Evolutionary conservation across 2,113 vertebrate species (phyloP).

Genomic region (Larimichthys crocea): DNA sequence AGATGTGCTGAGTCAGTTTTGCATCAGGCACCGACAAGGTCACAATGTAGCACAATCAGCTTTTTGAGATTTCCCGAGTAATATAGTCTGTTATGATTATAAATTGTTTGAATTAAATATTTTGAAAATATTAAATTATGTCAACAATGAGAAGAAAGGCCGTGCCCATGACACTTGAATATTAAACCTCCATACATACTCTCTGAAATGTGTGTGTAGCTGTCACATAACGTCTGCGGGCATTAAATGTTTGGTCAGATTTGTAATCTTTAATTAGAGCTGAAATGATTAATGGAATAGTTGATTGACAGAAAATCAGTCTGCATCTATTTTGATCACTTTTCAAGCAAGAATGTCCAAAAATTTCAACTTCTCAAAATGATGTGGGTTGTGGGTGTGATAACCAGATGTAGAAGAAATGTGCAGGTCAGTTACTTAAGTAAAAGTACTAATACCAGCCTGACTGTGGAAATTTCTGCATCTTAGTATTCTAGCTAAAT

Average conservation of each 20-base stretch:
- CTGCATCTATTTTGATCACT: neutral
- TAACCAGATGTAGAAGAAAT: too few species aligned
- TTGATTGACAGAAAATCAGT: neutral
- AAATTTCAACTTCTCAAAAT: too few species aligned
- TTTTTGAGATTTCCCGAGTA: conserved; percentile 6
- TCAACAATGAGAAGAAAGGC: neutral
- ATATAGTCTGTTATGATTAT: neutral
- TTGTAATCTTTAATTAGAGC: neutral
- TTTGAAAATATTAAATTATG: neutral
- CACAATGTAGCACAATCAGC: neutral
- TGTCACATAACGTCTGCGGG: neutral
- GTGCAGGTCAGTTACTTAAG: too few species aligned
- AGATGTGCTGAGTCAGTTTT: conserved; percentile 22
- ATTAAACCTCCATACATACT: neutral
- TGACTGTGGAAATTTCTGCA: too few species aligned
- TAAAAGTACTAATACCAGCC: too few species aligned
- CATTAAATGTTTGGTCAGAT: neutral
- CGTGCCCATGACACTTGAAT: neutral
- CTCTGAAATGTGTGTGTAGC: neutral
- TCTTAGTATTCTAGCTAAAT: too few species aligned
- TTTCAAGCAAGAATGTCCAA: neutral
- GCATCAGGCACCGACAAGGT: conserved; percentile 1
- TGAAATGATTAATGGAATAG: neutral
- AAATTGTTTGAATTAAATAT: too few species aligned
- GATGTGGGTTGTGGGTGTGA: too few species aligned